phyloP scores from a whole-genome alignment of 2,888 invertebrate species.

The Melinaea marsaeus region DNA sequence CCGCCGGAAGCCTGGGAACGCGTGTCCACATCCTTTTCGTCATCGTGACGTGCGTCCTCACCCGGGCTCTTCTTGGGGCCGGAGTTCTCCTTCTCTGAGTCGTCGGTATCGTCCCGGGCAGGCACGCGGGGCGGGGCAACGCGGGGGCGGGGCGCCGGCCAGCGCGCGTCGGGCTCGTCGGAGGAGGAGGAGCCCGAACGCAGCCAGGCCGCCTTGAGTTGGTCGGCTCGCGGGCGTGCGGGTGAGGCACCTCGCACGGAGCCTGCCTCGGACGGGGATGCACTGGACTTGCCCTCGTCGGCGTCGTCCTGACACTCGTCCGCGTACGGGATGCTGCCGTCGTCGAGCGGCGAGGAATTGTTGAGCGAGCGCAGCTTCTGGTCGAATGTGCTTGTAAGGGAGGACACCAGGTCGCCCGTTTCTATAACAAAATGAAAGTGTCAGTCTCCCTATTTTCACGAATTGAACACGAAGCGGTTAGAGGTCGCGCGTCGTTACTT shows the following conservation, averaged over 20 bases:
- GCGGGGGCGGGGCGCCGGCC: slow-evolving; percentile 38
- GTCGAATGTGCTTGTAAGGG: slow-evolving; percentile 90
- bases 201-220: slow-evolving; percentile 71
- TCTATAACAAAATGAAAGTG: slow-evolving; percentile 77
- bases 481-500: slow-evolving; percentile 44
- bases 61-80: slow-evolving; percentile 37
- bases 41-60: slow-evolving; percentile 78
- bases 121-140: slow-evolving; percentile 29
- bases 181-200: slow-evolving; percentile 62
- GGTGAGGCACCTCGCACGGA: slow-evolving; percentile 32
- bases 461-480: slow-evolving; percentile 60
- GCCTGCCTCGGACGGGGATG: slow-evolving; percentile 52
- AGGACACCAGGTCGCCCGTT: slow-evolving; percentile 88
- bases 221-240: slow-evolving; percentile 46
- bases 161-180: slow-evolving; percentile 51
- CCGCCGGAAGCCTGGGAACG: slow-evolving; percentile 77
- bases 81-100: slow-evolving; percentile 68
- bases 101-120: slow-evolving; percentile 48
- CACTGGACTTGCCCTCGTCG: slow-evolving; percentile 55
- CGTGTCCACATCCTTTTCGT: slow-evolving; percentile 88
- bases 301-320: slow-evolving; percentile 82
- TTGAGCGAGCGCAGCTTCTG: slow-evolving; percentile 87
- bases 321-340: slow-evolving; percentile 84
- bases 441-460: slow-evolving; percentile 32
- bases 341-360: slow-evolving; percentile 81